Base-by-base conservation (phyloP, 1,140 invertebrate genomes). In the Lethocerus indicus region DNA sequence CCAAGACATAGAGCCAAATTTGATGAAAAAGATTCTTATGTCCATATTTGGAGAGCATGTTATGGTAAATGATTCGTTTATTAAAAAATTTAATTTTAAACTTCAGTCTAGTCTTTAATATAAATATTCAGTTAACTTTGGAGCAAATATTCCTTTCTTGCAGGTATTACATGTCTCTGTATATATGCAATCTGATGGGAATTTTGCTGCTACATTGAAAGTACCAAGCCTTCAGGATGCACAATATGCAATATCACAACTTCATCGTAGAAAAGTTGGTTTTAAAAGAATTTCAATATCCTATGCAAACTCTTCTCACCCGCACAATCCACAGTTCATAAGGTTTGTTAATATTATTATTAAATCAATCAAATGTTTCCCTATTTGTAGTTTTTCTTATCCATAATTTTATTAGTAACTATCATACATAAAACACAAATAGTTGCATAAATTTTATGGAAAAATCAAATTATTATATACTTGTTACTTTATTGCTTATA, bases 201-300 rank as follows among this genome's bases (percentile, higher is more conserved):
- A 73, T 43, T 71, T 74, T 41, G 69, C 76, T 13, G 82, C 79
- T 7, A 69, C 69, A 42, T 69, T 86, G 0, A 77, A 74, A 64
- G 76, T 87, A 4, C 69, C 73, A 7, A 71, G 65, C 47, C 59
- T 62, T 42, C 71, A 77, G 32, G 82, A 86, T 55, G 86, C 85
- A 13, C 79, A 87, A 57, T 82, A 78, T 60, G 79, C 83, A 9
- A 87, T 90, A 47, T 85, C 84, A 3, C 79, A 84, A 59, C 69
- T 90, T 27, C 86, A 90, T 58, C 71, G 83, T 23, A 76, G 78
- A 51, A 85, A 85, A 67, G 73, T 89, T 56, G 87, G 86, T 9
- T 80, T 79, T 56, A 88, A 87, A 58, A 68, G 84, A 45, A 86
- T 90, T 51, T 65, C 82, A 42, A 87, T 90, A 46, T 76, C 83